Percentiles rank a stretch among this genome's conserved stretches.
Evolutionary conservation across 2,888 invertebrate species (phyloP).

Genomic region (Lepidochrysops patricia): DNA sequence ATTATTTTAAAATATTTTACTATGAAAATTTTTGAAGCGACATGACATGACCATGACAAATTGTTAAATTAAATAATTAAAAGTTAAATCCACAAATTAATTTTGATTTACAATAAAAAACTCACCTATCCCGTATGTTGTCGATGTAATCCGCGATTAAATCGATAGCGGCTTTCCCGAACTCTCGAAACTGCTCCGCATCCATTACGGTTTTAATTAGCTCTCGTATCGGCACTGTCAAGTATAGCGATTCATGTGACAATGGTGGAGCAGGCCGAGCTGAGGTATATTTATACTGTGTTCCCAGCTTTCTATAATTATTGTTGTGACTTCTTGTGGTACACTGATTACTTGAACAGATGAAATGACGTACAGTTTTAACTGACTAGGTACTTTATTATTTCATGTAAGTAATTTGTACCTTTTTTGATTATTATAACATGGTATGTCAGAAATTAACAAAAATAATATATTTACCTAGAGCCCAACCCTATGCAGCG

Average conservation of each 20-base stretch:
- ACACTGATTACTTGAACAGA: background rate
- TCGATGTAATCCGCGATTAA: conserved; percentile 92
- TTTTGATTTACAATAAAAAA: background rate
- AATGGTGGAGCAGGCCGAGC: conserved; percentile 37
- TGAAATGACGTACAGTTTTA: too few species aligned
- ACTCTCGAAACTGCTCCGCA: conserved; percentile 83
- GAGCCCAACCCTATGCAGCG: too few species aligned
- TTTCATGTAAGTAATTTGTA: too few species aligned
- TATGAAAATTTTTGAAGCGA: too few species aligned
- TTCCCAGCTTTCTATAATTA: conserved; percentile 21
- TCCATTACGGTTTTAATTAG: conserved; percentile 74
- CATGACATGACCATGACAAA: too few species aligned
- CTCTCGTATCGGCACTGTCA: conserved; percentile 2
- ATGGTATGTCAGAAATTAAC: too few species aligned
- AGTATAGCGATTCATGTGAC: conserved; percentile 31
- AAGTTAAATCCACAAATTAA: background rate
- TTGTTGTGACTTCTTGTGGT: background rate
- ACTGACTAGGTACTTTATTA: too few species aligned
- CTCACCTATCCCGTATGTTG: conserved; percentile 84
- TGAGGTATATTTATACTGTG: conserved; percentile 21
- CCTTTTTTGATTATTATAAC: too few species aligned
- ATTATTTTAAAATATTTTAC: too few species aligned
- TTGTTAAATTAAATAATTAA: background rate
- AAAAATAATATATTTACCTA: too few species aligned
- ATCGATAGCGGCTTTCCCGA: conserved; percentile 91